phyloP scores from a whole-genome alignment of 2,888 invertebrate genomes.

The Synergus gifuensis region DNA sequence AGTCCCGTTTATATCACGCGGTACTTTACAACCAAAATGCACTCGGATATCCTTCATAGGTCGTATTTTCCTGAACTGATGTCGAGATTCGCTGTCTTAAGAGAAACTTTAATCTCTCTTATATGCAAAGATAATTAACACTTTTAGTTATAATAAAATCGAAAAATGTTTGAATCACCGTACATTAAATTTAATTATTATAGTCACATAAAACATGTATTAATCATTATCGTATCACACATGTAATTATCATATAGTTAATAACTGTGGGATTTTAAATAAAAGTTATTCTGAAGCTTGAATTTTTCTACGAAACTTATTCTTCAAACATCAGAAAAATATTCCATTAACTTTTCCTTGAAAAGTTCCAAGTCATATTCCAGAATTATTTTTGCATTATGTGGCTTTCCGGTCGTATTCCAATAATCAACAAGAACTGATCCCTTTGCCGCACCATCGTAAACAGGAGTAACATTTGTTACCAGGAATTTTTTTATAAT shows the following conservation, averaged over 20 bases:
- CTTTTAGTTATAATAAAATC: too few relatives aligned
- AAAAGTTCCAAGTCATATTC: constrained; percentile 13
- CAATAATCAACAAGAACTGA: constrained; percentile 63
- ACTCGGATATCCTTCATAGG: constrained; percentile 58
- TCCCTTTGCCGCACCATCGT: constrained; percentile 61
- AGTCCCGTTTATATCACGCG: constrained; percentile 51
- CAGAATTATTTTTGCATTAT: constrained; percentile 46
- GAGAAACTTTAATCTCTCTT: too few relatives aligned
- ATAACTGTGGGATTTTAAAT: too few relatives aligned
- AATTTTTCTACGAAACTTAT: not conserved
- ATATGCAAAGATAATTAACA: too few relatives aligned
- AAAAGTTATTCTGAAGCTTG: too few relatives aligned
- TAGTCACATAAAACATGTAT: too few relatives aligned
- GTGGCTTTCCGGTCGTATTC: constrained; percentile 21
- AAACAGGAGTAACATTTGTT: constrained; percentile 61
- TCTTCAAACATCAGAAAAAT: not conserved
- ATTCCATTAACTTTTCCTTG: not conserved
- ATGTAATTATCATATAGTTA: too few relatives aligned
- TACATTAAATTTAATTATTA: too few relatives aligned
- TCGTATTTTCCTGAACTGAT: constrained; percentile 23
- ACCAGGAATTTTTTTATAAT: constrained; percentile 29
- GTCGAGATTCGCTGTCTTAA: too few relatives aligned
- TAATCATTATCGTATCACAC: too few relatives aligned
- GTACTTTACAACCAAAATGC: constrained; percentile 53
- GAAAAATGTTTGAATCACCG: too few relatives aligned